Evolutionary conservation across 2,113 vertebrate genomes (phyloP), one percentile per base, ranked within the genome.

Genomic region (Morphnarchus princeps): DNA sequence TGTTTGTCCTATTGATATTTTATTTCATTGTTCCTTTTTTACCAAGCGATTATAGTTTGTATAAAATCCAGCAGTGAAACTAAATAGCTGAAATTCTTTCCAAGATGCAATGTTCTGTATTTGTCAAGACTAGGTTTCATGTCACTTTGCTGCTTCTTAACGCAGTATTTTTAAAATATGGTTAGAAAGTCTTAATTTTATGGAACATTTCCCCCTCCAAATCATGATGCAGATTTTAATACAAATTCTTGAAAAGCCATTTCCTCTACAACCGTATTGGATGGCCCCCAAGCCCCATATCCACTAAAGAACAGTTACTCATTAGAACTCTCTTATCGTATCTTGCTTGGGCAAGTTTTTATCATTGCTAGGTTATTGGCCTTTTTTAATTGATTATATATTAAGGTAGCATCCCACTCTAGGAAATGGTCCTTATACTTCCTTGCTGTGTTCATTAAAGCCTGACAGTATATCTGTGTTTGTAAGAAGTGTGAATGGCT

Each of bases 231-330:
- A 54, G 40, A 47, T 73, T 86, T 89, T 84, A 80, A 66, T 77
- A 80, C 3, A 47, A 54, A 61, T 74, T 85, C 61, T 29, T 55
- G 72, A 85, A 88, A 84, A 93, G 11, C 19, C 20, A 25, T 82
- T 92, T 93, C 28, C 43, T 9, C 12, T 73, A 52, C n/a, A 78
- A 24, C 17, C 2, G 0, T 79, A 16, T 19, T 81, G 59, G 42
- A 45, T 43, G 19, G 77, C 10, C 11, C 13, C 10, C 14, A 20
- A 0, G 0, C 42, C 40, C 43, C 8, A 1, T 45, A 42, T 42
- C 26, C 52, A 31, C 71, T 54, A 24, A 84, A 50, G 18, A 50
- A 24, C 9, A 43, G 13, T 45, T 83, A 54, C 31, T 87, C 62
- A 5, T 54, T 81, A 92, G 55, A 78, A 40, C 24, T 50, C 26